These are phyloP conservation scores for Aepyceros melampus DNA, from an alignment of 2,113 vertebrate genomes.

Conservation along the genomic window DNA sequence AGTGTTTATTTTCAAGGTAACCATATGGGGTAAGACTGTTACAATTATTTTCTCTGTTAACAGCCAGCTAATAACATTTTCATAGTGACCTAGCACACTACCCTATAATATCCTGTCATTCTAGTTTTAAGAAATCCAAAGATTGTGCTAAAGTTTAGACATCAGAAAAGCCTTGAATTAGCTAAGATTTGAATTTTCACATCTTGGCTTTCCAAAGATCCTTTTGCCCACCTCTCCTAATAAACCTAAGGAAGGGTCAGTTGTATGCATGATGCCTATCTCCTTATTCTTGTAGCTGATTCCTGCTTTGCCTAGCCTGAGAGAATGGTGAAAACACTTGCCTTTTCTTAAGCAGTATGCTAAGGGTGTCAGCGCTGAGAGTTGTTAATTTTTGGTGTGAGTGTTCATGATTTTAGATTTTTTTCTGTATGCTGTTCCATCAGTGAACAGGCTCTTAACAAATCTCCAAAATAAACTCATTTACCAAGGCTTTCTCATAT, in stretches of 20 bases:
- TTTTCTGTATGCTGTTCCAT: constrained; percentile 54
- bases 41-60: not conserved
- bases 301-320: not conserved
- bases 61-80: not conserved
- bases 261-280: not conserved
- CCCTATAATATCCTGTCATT: not conserved
- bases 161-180: not conserved
- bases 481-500: constrained; percentile 63
- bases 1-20: not conserved
- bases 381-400: constrained; percentile 57
- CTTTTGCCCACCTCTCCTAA: not conserved
- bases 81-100: not conserved
- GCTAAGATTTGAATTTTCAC: not conserved
- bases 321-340: constrained; percentile 21
- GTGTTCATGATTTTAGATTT: constrained; percentile 61
- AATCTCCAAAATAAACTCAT: constrained; percentile 72
- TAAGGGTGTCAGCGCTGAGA: constrained; percentile 27
- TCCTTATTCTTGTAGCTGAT: not conserved
- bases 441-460: constrained; percentile 64
- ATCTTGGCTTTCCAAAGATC: not conserved
- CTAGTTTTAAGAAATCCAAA: not conserved
- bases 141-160: not conserved
- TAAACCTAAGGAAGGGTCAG: not conserved
- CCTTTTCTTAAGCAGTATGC: constrained; percentile 14
- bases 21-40: not conserved